A percentile compares a stretch with the other conserved stretches of the same genome.
phyloP scores from a whole-genome alignment of 1,140 invertebrate genomes.

The Eufriesea mexicana region DNA sequence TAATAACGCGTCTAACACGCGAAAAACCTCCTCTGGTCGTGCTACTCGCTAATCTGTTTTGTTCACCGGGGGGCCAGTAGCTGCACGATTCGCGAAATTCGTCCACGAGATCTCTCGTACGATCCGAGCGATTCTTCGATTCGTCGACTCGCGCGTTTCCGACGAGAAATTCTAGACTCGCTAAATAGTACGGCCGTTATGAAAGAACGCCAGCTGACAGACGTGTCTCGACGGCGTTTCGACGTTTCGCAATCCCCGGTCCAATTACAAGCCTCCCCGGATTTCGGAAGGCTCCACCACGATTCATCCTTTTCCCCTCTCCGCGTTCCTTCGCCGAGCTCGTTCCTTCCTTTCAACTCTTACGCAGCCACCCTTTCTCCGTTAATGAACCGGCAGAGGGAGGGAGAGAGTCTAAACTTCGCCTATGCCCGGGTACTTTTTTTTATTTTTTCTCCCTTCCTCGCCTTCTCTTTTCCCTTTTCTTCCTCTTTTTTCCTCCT shows the following conservation, averaged over 20 bases:
- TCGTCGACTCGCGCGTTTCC: conserved; percentile 12
- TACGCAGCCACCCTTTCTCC: conserved; percentile 64
- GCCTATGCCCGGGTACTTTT: conserved; percentile 57
- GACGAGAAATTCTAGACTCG: conserved; percentile 25
- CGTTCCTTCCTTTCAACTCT: conserved; percentile 61
- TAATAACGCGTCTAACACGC: neutral
- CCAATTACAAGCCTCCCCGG: conserved; percentile 72
- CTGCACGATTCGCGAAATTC: neutral
- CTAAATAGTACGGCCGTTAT: conserved; percentile 19
- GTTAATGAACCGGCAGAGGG: conserved; percentile 73
- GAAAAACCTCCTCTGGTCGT: neutral
- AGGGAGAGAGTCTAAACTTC: conserved; percentile 70
- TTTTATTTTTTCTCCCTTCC: conserved; percentile 22
- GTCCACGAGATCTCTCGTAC: neutral
- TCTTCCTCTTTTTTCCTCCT: neutral
- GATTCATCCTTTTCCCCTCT: conserved; percentile 42
- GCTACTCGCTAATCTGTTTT: neutral
- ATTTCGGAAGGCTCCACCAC: conserved; percentile 66
- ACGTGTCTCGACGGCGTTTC: conserved; percentile 69
- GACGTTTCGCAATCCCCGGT: conserved; percentile 67
- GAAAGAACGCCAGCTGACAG: conserved; percentile 43
- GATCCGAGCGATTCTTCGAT: too few relatives aligned
- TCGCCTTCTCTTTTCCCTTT: neutral
- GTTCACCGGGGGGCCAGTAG: neutral
- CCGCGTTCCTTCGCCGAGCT: neutral